Conservation (phyloP, 1,140 invertebrate genomes). For the Phenacoccus solenopsis region DNA sequence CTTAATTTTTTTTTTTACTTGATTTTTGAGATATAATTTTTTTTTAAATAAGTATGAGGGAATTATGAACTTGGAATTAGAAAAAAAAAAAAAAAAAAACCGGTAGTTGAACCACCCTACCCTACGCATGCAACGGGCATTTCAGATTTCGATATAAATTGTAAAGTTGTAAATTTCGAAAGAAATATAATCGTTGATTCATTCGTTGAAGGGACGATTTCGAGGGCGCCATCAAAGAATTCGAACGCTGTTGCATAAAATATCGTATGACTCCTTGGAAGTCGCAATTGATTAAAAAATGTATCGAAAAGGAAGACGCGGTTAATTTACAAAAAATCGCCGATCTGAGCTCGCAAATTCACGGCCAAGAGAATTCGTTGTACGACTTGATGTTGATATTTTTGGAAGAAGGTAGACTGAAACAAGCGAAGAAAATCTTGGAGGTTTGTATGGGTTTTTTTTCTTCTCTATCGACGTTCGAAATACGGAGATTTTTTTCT, state of each 20-base stretch:
- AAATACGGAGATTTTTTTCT: not conserved
- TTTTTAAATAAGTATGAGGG: not conserved
- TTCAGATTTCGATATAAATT: conserved; percentile 1
- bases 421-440: conserved; percentile 67
- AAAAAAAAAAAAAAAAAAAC: not conserved
- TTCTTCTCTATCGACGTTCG: not conserved
- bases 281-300: conserved; percentile 48
- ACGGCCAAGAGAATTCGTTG: conserved; percentile 68
- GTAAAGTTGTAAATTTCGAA: not conserved
- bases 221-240: conserved; percentile 48
- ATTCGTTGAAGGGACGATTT: conserved; percentile 35
- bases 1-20: too few relatives aligned
- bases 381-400: conserved; percentile 69
- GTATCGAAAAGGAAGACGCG: conserved; percentile 65
- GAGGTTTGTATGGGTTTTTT: conserved; percentile 37
- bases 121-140: not conserved
- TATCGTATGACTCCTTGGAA: conserved; percentile 55
- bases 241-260: conserved; percentile 49
- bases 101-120: not conserved
- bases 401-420: conserved; percentile 56
- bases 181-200: not conserved
- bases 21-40: too few relatives aligned
- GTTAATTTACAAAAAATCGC: conserved; percentile 59
- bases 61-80: not conserved
- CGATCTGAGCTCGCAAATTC: conserved; percentile 57